Conservation (phyloP, 2,113 vertebrate genomes). For the Microcebus griseorufus region DNA sequence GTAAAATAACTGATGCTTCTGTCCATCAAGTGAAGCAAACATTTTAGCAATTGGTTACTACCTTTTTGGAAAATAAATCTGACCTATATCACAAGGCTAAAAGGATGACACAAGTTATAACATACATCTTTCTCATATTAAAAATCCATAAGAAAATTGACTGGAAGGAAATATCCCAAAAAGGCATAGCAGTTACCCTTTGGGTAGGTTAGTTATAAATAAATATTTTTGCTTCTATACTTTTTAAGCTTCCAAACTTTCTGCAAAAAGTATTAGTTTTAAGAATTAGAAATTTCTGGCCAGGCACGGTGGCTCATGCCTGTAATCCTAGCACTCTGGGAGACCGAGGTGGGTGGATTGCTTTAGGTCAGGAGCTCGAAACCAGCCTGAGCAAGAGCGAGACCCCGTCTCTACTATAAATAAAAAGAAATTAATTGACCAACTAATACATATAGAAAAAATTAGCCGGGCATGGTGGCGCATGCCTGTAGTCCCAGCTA, state of each 20-base stretch:
- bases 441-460: no score
- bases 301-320: no score
- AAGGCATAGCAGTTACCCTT: neutral
- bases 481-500: no score
- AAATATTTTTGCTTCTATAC: slow-evolving; percentile 8
- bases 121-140: neutral
- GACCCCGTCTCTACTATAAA: no score
- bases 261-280: slow-evolving; percentile 45
- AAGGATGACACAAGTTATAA: neutral
- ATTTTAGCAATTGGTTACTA: neutral
- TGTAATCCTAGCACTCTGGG: no score
- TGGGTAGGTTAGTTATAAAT: neutral
- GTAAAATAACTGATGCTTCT: neutral
- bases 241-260: slow-evolving; percentile 14
- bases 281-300: neutral
- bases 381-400: no score
- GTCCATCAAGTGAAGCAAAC: neutral
- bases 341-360: no score
- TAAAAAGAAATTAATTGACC: no score
- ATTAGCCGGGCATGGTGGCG: no score
- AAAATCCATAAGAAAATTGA: slow-evolving; percentile 42
- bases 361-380: no score
- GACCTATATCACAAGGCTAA: neutral
- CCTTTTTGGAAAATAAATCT: neutral
- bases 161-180: slow-evolving; percentile 19